phyloP scores from a whole-genome alignment of 2,113 vertebrate species.

The Donacobius atricapilla region DNA sequence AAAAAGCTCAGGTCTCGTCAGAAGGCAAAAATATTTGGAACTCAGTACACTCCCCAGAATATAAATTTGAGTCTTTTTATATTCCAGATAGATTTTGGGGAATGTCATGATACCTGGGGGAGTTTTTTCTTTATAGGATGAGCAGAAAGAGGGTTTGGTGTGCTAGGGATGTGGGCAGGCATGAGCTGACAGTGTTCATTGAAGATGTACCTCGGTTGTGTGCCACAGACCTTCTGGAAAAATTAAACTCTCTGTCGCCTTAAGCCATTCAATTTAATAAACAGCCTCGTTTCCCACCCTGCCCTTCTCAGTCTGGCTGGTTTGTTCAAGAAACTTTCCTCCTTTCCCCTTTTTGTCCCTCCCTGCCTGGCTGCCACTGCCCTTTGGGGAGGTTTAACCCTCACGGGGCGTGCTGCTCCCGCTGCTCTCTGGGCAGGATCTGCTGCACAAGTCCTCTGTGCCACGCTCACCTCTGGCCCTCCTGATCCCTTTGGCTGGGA shows the following conservation, averaged over 20 bases:
- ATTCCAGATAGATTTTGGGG: neutral
- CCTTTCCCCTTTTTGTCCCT: neutral
- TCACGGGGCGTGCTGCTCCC: rapidly evolving
- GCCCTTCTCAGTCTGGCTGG: neutral
- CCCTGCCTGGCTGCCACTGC: neutral
- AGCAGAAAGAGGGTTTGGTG: neutral
- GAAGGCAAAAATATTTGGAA: neutral
- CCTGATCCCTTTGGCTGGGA: neutral
- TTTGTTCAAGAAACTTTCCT: neutral
- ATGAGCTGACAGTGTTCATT: neutral
- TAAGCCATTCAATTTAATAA: neutral
- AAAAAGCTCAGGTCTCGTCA: neutral
- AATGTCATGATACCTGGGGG: neutral
- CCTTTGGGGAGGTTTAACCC: neutral
- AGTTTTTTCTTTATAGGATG: neutral
- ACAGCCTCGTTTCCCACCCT: neutral
- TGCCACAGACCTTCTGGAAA: neutral
- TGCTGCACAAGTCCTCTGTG: neutral
- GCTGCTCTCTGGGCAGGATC: neutral
- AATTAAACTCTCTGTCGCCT: neutral
- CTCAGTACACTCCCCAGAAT: neutral
- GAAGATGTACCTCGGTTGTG: rapidly evolving
- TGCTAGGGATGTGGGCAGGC: neutral
- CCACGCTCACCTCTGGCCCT: neutral
- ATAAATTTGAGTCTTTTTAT: neutral